These are phyloP conservation scores for Caenorhabditis imperialis DNA, from an alignment of 2,888 invertebrate species.

Conservation along the genomic window DNA sequence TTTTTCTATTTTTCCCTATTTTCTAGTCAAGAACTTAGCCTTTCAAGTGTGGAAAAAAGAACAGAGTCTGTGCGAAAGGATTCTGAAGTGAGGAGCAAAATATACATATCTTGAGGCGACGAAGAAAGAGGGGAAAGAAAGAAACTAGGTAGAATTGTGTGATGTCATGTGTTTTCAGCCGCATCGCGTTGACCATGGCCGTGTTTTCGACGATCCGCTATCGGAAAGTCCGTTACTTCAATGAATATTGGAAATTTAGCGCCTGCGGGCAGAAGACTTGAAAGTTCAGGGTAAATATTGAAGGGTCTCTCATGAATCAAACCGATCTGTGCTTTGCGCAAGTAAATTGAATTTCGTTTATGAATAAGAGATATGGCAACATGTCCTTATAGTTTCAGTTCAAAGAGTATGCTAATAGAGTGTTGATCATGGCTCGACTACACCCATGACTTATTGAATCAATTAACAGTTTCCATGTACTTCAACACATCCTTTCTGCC, in stretches of 20 bases:
- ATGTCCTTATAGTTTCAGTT: conserved; percentile 18
- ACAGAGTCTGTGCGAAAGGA: background rate
- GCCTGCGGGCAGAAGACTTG: conserved; percentile 21
- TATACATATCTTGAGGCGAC: conserved; percentile 36
- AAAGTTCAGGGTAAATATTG: conserved; percentile 36
- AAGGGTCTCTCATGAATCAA: conserved; percentile 9
- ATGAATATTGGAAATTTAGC: conserved; percentile 15
- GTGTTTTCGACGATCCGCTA: conserved; percentile 38
- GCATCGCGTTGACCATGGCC: conserved; percentile 34
- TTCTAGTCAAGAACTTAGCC: background rate
- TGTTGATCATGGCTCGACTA: conserved; percentile 21
- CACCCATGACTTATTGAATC: background rate
- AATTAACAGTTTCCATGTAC: too few species aligned
- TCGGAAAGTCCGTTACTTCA: conserved; percentile 21
- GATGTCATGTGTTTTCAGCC: conserved; percentile 44
- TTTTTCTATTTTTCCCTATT: too few species aligned
- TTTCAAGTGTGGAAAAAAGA: background rate
- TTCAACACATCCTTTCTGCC: too few species aligned
- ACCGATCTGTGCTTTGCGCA: too few species aligned
- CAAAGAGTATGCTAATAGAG: conserved; percentile 46
- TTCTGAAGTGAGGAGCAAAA: conserved; percentile 11
- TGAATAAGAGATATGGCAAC: too few species aligned
- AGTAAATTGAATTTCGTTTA: too few species aligned
- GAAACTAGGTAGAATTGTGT: conserved; percentile 45
- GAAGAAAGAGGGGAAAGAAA: conserved; percentile 17